These are phyloP conservation scores for Drosophila pectinifera DNA, from an alignment of 1,140 invertebrate genomes.

Conservation along the genomic window DNA sequence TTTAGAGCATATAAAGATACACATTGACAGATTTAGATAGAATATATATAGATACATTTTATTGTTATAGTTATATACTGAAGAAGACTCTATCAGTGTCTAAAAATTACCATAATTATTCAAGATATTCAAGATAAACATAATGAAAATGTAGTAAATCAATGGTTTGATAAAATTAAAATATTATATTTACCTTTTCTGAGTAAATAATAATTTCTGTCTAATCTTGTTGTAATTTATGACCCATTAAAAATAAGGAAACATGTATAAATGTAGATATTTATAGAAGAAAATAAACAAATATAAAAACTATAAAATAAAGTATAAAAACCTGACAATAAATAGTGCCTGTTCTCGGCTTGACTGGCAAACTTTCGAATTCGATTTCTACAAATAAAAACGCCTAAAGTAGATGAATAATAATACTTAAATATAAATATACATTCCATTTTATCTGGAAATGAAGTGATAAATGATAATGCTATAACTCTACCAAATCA, in stretches of 20 bases:
- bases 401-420: no score
- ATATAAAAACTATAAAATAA: neutral
- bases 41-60: neutral
- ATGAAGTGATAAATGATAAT: no score
- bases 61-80: neutral
- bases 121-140: no score
- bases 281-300: neutral
- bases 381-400: neutral
- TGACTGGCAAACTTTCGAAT: neutral
- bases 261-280: neutral
- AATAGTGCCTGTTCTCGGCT: neutral
- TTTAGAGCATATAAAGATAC: no score
- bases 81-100: neutral
- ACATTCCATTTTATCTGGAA: neutral
- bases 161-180: no score
- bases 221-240: neutral
- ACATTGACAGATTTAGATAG: no score
- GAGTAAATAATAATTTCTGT: no score
- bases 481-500: no score
- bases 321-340: neutral
- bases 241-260: neutral
- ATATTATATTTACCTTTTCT: neutral
- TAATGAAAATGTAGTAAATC: no score
- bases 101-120: no score
- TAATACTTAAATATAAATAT: neutral